Conservation (phyloP, 2,888 invertebrate genomes). For the Zaprionus bogoriensis region DNA sequence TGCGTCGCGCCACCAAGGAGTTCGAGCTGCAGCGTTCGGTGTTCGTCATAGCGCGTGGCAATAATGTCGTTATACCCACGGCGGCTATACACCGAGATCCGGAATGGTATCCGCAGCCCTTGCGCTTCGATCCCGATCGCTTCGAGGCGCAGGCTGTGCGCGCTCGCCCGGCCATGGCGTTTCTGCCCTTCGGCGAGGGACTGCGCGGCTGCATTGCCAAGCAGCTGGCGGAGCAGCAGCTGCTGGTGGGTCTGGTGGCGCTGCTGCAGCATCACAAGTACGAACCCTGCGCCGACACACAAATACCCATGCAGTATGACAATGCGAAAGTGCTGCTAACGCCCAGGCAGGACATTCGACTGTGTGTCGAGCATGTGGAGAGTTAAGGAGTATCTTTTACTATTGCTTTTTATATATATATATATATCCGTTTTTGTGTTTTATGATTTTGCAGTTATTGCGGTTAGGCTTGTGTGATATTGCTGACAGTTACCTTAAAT, state of each 20-base stretch:
- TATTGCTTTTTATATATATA: constrained; percentile 15
- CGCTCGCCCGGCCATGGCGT: constrained; percentile 82
- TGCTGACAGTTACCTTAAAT: constrained; percentile 55
- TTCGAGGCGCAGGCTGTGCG: constrained; percentile 84
- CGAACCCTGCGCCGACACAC: constrained; percentile 64
- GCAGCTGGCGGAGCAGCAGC: constrained; percentile 69
- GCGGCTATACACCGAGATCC: constrained; percentile 85
- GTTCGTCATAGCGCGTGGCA: constrained; percentile 73
- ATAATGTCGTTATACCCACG: constrained; percentile 74
- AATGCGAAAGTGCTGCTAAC: constrained; percentile 55
- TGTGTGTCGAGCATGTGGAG: constrained; percentile 52
- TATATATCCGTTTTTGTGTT: not conserved
- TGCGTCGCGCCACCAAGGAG: constrained; percentile 70
- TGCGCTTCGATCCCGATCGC: constrained; percentile 86
- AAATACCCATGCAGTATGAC: constrained; percentile 69
- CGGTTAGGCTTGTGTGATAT: constrained; percentile 60
- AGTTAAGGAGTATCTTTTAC: constrained; percentile 2
- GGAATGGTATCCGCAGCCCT: constrained; percentile 84
- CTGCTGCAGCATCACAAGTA: constrained; percentile 67
- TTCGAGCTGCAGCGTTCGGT: constrained; percentile 76
- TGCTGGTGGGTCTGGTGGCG: constrained; percentile 67
- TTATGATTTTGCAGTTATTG: constrained; percentile 11
- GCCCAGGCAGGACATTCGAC: constrained; percentile 67
- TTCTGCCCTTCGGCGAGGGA: constrained; percentile 79
- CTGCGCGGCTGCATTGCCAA: constrained; percentile 74